Evolutionary conservation across 2,113 vertebrate species (phyloP).

Genomic region (Xyrauchen texanus): DNA sequence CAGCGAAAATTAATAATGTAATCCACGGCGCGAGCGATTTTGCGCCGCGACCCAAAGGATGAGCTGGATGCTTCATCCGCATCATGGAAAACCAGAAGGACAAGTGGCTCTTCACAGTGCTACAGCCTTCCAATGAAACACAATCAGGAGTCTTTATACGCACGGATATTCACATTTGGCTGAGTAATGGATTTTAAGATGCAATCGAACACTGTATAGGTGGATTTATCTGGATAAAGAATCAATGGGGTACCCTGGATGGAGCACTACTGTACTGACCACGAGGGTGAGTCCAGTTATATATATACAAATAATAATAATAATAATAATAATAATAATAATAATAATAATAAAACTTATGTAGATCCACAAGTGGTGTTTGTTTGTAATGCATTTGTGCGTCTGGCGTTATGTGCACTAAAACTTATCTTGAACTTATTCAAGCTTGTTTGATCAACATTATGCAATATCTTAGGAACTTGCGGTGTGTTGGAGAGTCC

Average conservation of each 20-base stretch:
- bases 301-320: too few species aligned
- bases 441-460: background rate
- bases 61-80: conserved; percentile 42
- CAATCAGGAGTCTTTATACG: background rate
- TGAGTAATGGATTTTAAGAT: background rate
- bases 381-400: background rate
- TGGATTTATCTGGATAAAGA: background rate
- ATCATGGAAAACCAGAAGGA: conserved; percentile 51
- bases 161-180: background rate
- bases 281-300: conserved; percentile 5
- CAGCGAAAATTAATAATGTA: conserved; percentile 36
- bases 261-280: conserved; percentile 15
- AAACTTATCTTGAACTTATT: background rate
- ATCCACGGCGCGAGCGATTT: conserved; percentile 56
- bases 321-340: too few species aligned
- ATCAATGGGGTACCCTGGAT: conserved; percentile 1
- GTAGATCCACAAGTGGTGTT: conserved; percentile 25
- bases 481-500: background rate
- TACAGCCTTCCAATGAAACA: conserved; percentile 26
- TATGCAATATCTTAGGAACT: background rate
- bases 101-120: conserved; percentile 42
- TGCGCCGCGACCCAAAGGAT: conserved; percentile 65
- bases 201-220: background rate
- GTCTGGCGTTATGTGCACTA: background rate
- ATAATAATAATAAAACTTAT: too few species aligned